Conservation (phyloP, 2,888 invertebrate species). For the Apotomis betuletana region DNA sequence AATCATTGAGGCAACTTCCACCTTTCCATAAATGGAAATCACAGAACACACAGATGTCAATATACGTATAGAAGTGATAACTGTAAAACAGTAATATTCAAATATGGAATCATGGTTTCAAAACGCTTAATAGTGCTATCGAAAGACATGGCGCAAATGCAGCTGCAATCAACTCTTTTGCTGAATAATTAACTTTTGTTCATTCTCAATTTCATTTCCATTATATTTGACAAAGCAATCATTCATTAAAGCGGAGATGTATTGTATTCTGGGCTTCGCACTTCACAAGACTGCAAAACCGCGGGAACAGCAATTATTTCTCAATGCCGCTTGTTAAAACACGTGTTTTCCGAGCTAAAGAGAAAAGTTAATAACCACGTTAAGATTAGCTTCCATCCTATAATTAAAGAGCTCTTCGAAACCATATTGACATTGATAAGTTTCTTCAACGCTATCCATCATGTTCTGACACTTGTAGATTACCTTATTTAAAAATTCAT, state of each 20-base stretch:
- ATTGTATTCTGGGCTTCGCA: conserved; percentile 38
- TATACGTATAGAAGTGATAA: not conserved
- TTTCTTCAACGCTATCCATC: conserved; percentile 37
- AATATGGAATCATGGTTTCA: conserved; percentile 9
- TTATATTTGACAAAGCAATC: conserved; percentile 48
- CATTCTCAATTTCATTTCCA: conserved; percentile 54
- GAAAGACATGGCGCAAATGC: conserved; percentile 9
- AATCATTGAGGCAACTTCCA: no score
- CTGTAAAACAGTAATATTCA: conserved; percentile 8
- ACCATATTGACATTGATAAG: conserved; percentile 53
- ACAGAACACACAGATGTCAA: not conserved
- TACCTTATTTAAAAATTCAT: not conserved
- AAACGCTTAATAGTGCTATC: conserved; percentile 7
- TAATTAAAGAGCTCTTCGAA: conserved; percentile 53
- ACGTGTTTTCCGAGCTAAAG: conserved; percentile 61
- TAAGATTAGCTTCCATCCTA: conserved; percentile 56
- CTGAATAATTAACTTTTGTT: conserved; percentile 37
- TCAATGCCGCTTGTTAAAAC: conserved; percentile 52
- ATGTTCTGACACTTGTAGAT: conserved; percentile 14
- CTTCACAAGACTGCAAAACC: conserved; percentile 62
- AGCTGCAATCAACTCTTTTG: conserved; percentile 15
- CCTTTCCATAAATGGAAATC: no score
- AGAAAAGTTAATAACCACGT: conserved; percentile 68
- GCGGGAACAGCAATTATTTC: conserved; percentile 66
- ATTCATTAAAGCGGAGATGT: conserved; percentile 28